Percentiles rank a stretch among this genome's conserved stretches.
phyloP scores from a whole-genome alignment of 1,140 invertebrate genomes.

The Conus betulinus region DNA sequence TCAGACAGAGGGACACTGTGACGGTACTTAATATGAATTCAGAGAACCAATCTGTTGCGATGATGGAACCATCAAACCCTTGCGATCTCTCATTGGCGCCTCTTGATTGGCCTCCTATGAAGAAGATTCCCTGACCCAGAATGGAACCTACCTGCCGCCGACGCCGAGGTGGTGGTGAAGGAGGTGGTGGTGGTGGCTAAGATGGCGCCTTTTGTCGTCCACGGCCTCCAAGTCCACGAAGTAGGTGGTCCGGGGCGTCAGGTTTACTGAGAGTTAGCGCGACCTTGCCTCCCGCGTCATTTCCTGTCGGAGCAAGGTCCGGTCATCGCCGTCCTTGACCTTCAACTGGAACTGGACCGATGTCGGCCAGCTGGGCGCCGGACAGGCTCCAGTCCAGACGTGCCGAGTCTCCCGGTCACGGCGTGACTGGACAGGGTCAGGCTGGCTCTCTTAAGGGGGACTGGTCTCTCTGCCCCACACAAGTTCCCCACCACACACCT shows the following conservation, averaged over 20 bases:
- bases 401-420: neutral
- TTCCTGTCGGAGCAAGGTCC: conserved; percentile 31
- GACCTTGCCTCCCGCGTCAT: conserved; percentile 22
- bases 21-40: too few species aligned
- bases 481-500: too few species aligned
- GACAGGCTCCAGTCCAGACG: conserved; percentile 30
- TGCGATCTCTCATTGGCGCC: too few species aligned
- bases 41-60: neutral
- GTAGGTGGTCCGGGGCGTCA: conserved; percentile 7
- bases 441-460: neutral
- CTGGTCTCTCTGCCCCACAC: too few species aligned
- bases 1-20: too few species aligned
- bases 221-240: conserved; percentile 17
- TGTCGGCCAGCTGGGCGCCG: neutral
- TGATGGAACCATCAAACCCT: neutral
- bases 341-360: neutral
- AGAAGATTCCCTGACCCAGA: too few species aligned
- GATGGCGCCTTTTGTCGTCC: conserved; percentile 13
- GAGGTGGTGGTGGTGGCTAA: neutral
- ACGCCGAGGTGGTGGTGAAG: neutral
- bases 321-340: conserved; percentile 10
- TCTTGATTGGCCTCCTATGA: too few species aligned
- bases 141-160: neutral
- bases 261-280: conserved; percentile 20
- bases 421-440: conserved; percentile 17